These are phyloP conservation scores for Herminia tarsipennalis DNA, from an alignment of 2,888 invertebrate species.

Conservation along the genomic window DNA sequence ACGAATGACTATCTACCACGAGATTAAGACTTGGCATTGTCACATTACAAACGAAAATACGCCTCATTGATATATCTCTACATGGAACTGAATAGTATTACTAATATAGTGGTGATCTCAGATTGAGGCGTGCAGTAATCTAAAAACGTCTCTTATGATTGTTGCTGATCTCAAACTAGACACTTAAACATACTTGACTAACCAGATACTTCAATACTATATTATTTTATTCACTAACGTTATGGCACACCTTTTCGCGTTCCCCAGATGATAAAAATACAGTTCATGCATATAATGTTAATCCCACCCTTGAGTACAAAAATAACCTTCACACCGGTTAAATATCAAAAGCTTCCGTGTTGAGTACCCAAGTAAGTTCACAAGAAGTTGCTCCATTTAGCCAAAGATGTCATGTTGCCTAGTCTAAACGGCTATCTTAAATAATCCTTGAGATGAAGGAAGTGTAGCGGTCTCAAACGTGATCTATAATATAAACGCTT, in stretches of 20 bases:
- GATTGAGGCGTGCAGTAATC: constrained; percentile 8
- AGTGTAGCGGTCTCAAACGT: constrained; percentile 44
- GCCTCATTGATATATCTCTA: constrained; percentile 6
- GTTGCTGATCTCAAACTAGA: constrained; percentile 1
- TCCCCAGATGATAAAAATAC: constrained; percentile 39
- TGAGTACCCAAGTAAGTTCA: constrained; percentile 33
- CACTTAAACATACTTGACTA: background rate
- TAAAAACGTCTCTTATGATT: constrained; percentile 7
- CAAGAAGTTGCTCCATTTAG: constrained; percentile 44
- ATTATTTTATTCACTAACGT: constrained; percentile 10
- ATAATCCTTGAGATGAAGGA: constrained; percentile 51
- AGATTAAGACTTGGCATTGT: background rate
- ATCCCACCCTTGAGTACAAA: constrained; percentile 67
- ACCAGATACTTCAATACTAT: constrained; percentile 5
- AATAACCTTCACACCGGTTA: constrained; percentile 62
- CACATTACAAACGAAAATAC: no score
- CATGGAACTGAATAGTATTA: constrained; percentile 4
- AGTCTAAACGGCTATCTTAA: constrained; percentile 35
- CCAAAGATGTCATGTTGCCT: constrained; percentile 49
- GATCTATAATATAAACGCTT: constrained; percentile 37
- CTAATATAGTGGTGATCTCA: constrained; percentile 14
- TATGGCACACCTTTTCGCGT: constrained; percentile 12
- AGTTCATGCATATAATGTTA: constrained; percentile 56
- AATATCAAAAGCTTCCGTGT: constrained; percentile 61
- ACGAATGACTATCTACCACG: constrained; percentile 1